phyloP scores from a whole-genome alignment of 2,113 vertebrate species.

The Todiramphus saurophagus region DNA sequence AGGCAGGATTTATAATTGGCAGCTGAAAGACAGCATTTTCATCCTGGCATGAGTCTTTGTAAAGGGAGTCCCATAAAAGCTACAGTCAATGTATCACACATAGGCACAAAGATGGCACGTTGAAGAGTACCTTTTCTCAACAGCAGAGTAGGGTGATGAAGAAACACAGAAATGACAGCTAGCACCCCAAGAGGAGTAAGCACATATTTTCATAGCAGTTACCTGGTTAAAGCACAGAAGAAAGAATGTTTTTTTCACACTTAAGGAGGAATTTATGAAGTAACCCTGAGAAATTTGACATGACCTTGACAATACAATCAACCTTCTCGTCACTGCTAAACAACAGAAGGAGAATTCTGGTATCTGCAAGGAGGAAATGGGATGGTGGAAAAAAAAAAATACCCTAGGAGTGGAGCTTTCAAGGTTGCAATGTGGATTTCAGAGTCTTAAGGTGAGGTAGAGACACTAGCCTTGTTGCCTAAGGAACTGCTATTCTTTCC shows the following conservation, averaged over 20 bases:
- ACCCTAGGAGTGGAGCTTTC: neutral
- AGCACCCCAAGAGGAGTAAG: neutral
- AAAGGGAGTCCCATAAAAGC: neutral
- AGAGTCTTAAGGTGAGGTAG: neutral
- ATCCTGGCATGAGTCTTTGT: neutral
- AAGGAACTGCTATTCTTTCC: neutral
- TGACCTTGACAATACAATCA: neutral
- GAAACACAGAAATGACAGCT: neutral
- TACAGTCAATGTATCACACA: neutral
- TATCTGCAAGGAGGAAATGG: neutral
- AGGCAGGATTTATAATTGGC: neutral
- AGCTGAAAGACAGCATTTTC: neutral
- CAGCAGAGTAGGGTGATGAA: neutral
- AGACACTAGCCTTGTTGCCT: neutral
- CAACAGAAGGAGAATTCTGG: neutral
- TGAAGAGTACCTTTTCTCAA: neutral
- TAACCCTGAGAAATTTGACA: neutral
- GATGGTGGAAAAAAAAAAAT: neutral
- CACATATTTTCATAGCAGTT: neutral
- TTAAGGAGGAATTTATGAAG: neutral
- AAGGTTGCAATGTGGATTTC: neutral
- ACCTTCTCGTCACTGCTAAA: neutral
- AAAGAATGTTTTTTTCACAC: neutral
- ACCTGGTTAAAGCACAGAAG: neutral
- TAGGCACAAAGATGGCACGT: rapidly evolving